A percentile compares a stretch with the other conserved stretches of the same genome.
Conservation (phyloP, 2,888 invertebrate species). For the Catocala nupta region DNA sequence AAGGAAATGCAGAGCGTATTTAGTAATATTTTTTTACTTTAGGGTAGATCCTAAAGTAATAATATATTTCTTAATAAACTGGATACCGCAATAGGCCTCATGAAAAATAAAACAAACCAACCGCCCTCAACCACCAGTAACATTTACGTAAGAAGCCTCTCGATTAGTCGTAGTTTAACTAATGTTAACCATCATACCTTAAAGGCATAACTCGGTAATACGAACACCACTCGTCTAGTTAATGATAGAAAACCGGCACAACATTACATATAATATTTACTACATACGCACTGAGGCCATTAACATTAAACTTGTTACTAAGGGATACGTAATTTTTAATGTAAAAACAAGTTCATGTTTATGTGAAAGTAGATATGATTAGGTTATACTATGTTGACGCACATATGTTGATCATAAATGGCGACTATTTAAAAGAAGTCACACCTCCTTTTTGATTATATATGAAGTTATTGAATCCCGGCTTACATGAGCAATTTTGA, state of each 20-base stretch:
- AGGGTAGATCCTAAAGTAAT: too few relatives aligned
- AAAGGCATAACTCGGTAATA: neutral
- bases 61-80: too few relatives aligned
- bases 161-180: neutral
- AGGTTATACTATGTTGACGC: neutral
- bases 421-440: too few relatives aligned
- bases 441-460: too few relatives aligned
- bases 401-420: neutral
- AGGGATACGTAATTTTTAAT: slow-evolving; percentile 1
- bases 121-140: neutral
- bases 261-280: neutral
- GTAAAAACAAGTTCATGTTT: neutral
- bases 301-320: slow-evolving; percentile 2
- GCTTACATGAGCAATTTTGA: too few relatives aligned
- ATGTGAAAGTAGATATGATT: neutral
- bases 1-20: too few relatives aligned
- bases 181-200: neutral
- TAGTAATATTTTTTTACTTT: too few relatives aligned
- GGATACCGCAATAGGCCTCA: too few relatives aligned
- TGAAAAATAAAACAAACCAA: neutral
- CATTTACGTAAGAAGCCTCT: neutral
- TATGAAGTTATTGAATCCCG: too few relatives aligned
- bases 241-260: neutral
- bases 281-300: neutral
- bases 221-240: neutral